Evolutionary conservation across 2,113 vertebrate species (phyloP), one percentile per base, ranked within the genome.

Genomic region (Phoenicopterus ruber): DNA sequence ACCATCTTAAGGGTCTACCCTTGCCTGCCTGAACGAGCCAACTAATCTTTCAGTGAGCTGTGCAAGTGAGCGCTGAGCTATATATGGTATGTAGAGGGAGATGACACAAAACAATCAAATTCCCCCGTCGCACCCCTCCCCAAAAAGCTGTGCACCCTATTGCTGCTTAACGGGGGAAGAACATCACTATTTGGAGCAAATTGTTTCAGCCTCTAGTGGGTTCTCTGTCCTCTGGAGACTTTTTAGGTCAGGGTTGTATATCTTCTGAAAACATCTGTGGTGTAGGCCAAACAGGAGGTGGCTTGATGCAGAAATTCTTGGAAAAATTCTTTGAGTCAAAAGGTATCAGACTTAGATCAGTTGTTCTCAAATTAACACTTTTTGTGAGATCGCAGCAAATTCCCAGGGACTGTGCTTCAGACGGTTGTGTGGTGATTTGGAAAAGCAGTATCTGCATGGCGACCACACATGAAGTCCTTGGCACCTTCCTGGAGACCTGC

Each of bases 1-100:
- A 96, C 86, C 91, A 3, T 77, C 96, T 97, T 97, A 97, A 90
- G 77, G 86, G 77, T 96, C 93, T 94, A 96, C 93, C 90, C 83
- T 95, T 91, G 94, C 58, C 76, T 88, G 88, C 69, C 92, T 93
- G 91, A 94, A 49, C 0, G 4, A 94, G 88, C 73, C 70, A 79
- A 54, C 46, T 97, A 94, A 96, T 96, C 95, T 93, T 86, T 18
- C 70, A 63, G 87, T 61, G 82, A 94, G 78, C 84, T 0, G 10
- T 29, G 9, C 84, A 72, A 96, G 93, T 65, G 73, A 80, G 58
- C 2, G 0, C 54, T 67, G 81, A 72, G 83, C 85, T 92, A 69
- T 67, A 74, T n/a, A 32, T 42, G 65, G 36, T 31, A n/a, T 0
- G 1, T 34, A 36, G 50, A 89, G 57, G 21, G 71, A 82, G 42